A percentile compares a stretch with the other conserved stretches of the same genome.
phyloP scores from a whole-genome alignment of 2,113 vertebrate species.

The Anolis sagrei region DNA sequence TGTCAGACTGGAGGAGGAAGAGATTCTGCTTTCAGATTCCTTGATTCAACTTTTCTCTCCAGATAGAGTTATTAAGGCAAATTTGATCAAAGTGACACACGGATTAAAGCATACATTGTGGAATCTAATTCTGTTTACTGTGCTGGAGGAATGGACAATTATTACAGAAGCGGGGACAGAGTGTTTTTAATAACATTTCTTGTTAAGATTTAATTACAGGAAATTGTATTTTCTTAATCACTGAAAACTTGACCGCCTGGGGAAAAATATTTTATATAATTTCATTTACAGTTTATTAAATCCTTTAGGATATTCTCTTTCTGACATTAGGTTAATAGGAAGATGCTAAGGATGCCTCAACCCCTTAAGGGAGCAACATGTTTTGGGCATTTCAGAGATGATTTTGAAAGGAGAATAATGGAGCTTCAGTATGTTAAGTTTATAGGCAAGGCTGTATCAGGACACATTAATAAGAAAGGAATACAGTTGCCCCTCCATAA shows the following conservation, averaged over 20 bases:
- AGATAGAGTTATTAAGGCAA: constrained; percentile 82
- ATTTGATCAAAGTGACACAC: constrained; percentile 82
- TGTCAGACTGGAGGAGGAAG: neutral
- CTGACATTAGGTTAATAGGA: constrained; percentile 75
- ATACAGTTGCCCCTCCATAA: too few species aligned
- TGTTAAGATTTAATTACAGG: constrained; percentile 88
- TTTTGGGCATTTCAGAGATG: constrained; percentile 21
- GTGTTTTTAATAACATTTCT: constrained; percentile 87
- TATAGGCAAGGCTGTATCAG: neutral
- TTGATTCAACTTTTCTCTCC: constrained; percentile 66
- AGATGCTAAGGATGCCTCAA: constrained; percentile 77
- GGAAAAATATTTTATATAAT: constrained; percentile 78
- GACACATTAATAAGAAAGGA: neutral
- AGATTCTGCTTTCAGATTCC: constrained; percentile 46
- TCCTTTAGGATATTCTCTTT: constrained; percentile 81
- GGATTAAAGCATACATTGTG: constrained; percentile 77
- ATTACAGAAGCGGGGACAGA: constrained; percentile 82
- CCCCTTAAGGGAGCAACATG: constrained; percentile 58
- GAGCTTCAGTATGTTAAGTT: neutral
- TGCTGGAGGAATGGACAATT: constrained; percentile 82
- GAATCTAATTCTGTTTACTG: constrained; percentile 84
- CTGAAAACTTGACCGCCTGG: constrained; percentile 82
- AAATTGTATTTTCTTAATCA: constrained; percentile 88
- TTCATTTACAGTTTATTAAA: constrained; percentile 84
- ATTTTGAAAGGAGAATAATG: neutral